Evolutionary conservation across 2,113 vertebrate genomes (phyloP).

Genomic region (Macrotus californicus): DNA sequence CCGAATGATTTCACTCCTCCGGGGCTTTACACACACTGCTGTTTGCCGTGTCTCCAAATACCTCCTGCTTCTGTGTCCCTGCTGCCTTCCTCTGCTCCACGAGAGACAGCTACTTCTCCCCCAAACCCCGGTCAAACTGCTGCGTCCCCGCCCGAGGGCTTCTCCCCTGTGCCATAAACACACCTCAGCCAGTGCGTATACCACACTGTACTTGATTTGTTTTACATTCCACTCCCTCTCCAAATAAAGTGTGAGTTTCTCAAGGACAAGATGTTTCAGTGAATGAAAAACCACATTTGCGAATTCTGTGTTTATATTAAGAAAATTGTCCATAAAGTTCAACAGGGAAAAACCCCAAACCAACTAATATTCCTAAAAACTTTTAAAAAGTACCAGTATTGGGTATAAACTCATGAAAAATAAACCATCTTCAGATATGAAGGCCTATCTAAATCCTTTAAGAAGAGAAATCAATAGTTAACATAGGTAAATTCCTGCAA

Average conservation of each 20-base stretch:
- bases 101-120: neutral
- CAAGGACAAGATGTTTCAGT: neutral
- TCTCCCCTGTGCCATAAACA: neutral
- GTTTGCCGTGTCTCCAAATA: neutral
- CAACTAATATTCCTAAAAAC: neutral
- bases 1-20: neutral
- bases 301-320: conserved; percentile 21
- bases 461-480: neutral
- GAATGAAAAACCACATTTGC: conserved; percentile 10
- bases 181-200: neutral
- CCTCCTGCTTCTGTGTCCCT: neutral
- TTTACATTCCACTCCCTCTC: neutral
- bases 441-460: neutral
- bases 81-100: neutral
- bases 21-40: neutral
- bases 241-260: neutral
- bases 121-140: neutral
- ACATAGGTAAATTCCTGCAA: neutral
- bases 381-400: neutral
- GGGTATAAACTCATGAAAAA: conserved; percentile 22
- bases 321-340: neutral
- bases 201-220: neutral
- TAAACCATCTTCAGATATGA: conserved; percentile 12
- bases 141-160: neutral
- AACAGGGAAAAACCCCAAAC: neutral